These are phyloP conservation scores for Temnothorax nylanderi DNA, from an alignment of 1,140 invertebrate species.

Conservation along the genomic window DNA sequence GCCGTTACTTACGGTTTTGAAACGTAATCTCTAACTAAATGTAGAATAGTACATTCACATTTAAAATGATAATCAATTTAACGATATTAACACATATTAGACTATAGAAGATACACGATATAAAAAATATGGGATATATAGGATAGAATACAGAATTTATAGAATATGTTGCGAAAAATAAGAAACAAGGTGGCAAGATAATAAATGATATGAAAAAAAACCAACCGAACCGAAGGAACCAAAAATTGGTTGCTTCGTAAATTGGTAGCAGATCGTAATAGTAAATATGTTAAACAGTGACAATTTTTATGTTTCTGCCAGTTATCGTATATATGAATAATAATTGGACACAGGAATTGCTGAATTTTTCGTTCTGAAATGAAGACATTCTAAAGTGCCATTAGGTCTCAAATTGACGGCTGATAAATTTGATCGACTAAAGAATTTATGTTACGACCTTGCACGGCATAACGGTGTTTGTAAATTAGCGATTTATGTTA, in stretches of 20 bases:
- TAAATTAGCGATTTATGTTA: conserved; percentile 68
- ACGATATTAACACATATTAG: too few species aligned
- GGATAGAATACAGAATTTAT: too few species aligned
- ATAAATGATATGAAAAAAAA: not conserved
- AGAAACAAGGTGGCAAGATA: not conserved
- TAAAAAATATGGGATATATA: too few species aligned
- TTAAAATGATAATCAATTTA: too few species aligned
- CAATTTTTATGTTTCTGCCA: not conserved
- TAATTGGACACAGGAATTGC: not conserved
- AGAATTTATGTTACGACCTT: conserved; percentile 34
- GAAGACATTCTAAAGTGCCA: conserved; percentile 17
- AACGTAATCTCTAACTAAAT: too few species aligned
- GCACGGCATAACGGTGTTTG: conserved; percentile 45
- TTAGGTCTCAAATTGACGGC: conserved; percentile 31
- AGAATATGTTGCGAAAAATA: too few species aligned
- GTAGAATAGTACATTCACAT: too few species aligned
- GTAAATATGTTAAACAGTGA: not conserved
- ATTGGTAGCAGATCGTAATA: not conserved
- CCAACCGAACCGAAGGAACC: too few species aligned
- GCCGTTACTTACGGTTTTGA: too few species aligned
- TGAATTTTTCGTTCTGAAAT: conserved; percentile 58
- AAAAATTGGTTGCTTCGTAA: not conserved
- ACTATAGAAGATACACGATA: too few species aligned
- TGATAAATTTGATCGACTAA: conserved; percentile 53
- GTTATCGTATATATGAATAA: not conserved